A percentile compares a stretch with the other conserved stretches of the same genome.
phyloP scores from a whole-genome alignment of 2,888 invertebrate genomes.

The Nematopogon swammerdamellus region DNA sequence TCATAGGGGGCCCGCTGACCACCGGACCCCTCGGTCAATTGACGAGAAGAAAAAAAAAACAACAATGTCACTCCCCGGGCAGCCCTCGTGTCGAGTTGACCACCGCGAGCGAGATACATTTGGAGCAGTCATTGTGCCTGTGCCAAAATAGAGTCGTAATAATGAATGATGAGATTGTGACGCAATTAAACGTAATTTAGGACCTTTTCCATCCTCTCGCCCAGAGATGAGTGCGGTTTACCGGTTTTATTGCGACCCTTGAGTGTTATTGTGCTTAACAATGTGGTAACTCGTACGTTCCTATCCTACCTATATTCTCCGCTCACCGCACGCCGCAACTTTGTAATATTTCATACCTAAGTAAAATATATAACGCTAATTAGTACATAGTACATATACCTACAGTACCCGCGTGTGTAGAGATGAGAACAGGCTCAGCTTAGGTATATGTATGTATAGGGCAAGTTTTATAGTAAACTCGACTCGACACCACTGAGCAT shows the following conservation, averaged over 20 bases:
- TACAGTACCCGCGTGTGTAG: too few relatives aligned
- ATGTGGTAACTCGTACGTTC: too few relatives aligned
- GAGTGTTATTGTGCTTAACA: too few relatives aligned
- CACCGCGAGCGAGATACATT: conserved; percentile 27
- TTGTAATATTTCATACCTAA: too few relatives aligned
- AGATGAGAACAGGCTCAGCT: too few relatives aligned
- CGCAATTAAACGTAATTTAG: background rate
- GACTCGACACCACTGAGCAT: too few relatives aligned
- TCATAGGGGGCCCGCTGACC: conserved; percentile 42
- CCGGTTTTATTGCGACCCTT: background rate
- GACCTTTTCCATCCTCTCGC: background rate
- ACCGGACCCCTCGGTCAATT: conserved; percentile 3
- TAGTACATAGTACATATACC: too few relatives aligned
- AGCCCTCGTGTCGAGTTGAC: conserved; percentile 35
- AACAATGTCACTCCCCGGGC: conserved; percentile 18
- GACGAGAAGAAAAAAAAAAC: conserved; percentile 5
- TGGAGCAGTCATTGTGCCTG: conserved; percentile 43
- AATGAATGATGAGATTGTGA: conserved; percentile 33
- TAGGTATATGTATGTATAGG: too few relatives aligned
- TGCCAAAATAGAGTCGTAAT: conserved; percentile 53
- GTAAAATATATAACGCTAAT: too few relatives aligned
- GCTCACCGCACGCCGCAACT: too few relatives aligned
- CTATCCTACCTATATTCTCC: too few relatives aligned
- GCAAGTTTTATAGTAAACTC: too few relatives aligned
- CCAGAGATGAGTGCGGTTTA: background rate